Conservation (phyloP, 2,888 invertebrate genomes). For the Pegoplata infirma region DNA sequence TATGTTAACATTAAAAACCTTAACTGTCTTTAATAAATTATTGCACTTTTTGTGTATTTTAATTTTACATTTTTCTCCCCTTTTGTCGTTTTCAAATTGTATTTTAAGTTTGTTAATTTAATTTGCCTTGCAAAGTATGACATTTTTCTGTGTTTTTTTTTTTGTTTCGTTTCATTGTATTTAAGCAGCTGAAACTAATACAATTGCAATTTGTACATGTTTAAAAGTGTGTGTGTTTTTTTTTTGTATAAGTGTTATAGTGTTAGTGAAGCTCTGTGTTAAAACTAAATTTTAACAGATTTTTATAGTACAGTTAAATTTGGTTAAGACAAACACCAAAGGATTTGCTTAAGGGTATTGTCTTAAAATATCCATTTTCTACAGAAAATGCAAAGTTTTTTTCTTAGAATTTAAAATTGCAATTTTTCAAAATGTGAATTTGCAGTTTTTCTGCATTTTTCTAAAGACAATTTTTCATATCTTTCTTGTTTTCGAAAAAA, state of each 20-base stretch:
- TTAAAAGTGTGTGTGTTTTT: too few species aligned
- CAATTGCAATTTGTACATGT: neutral
- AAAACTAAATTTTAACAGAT: too few species aligned
- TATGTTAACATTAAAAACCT: neutral
- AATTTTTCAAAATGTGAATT: too few species aligned
- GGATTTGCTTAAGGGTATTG: too few species aligned
- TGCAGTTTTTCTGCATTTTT: too few species aligned
- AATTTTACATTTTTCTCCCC: neutral
- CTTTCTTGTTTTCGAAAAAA: too few species aligned
- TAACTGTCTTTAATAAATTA: neutral
- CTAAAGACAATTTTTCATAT: too few species aligned
- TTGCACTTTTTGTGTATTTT: neutral
- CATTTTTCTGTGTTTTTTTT: neutral
- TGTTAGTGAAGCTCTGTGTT: neutral
- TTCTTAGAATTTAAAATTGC: too few species aligned
- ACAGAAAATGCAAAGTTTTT: too few species aligned
- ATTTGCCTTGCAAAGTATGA: constrained; percentile 27
- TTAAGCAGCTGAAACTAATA: neutral
- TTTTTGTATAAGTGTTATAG: neutral
- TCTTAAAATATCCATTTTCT: too few species aligned
- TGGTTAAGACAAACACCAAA: too few species aligned
- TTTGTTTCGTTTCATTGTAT: neutral
- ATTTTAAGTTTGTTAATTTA: constrained; percentile 31
- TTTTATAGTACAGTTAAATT: too few species aligned
- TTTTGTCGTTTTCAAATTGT: constrained; percentile 6